Base-by-base conservation (phyloP, 2,797 vertebrate species). In the Siniperca scherzeri region DNA sequence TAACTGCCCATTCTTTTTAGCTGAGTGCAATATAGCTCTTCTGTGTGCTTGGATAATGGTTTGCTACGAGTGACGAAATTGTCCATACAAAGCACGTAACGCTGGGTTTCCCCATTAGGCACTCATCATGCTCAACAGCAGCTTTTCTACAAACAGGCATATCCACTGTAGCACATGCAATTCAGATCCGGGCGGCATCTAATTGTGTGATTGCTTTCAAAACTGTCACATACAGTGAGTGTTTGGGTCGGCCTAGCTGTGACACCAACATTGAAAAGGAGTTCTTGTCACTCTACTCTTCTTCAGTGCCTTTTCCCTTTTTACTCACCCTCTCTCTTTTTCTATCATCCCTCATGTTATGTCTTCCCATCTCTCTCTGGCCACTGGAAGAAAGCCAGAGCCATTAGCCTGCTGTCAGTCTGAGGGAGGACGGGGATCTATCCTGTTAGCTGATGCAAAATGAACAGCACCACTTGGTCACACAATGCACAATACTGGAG, bases 331-430 rank as follows among this genome's bases (percentile, higher is more conserved):
- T 77, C 50, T 71, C 42, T 75, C 59, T 74, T 66, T 76, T 77
- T 40, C 64, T 53, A 59, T 70, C 70, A 78, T 81, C 72, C 81
- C 53, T 87, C 81, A 77, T 76, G 79, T 81, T 85, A 68, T 56
- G 90, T 87, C 86, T 84, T 77, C 56, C 88, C 76, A 83, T 92
- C 74, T 85, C 85, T 92, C 38, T 84, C 70, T 84, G 78, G 65
- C 72, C 81, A 76, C 75, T 94, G 93, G 94, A 92, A 84, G 67
- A 77, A 71, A 85, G 90, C 94, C 94, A 94, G 91, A 91, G 83
- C 92, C 85, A 93, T 95, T 95, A 95, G 89, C 83, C 91, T 82
- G 87, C 89, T 94, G 91, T 92, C 91, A 80, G 82, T 93, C 85
- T 91, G 88, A 77, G 81, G 77, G 85, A 88, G 79, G 86, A 90